Base-by-base conservation (phyloP, 1,140 invertebrate genomes). In the Aphis craccivora region DNA sequence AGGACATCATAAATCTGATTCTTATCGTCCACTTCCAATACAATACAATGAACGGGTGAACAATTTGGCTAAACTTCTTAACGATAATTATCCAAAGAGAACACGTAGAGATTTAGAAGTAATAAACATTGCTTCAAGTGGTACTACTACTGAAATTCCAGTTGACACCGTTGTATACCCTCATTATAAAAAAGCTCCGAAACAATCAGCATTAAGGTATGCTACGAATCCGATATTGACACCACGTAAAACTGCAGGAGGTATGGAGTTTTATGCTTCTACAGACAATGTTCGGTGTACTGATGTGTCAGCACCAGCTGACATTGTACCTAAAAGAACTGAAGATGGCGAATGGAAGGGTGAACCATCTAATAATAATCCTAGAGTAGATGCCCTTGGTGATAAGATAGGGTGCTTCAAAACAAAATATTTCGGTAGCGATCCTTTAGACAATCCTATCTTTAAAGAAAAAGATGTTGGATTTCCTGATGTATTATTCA, bases 371-470 rank as follows among this genome's bases (percentile, higher is more conserved):
- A 81, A 76, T 60, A 90, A 94, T 20, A 84, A 53, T 7, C 95
- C 95, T 14, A 95, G 96, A 93, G 94, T 96, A 23, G 94, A 94
- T 87, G 96, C 96, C 23, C 95, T 97, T 22, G 97, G 97, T 9
- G 96, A 97, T 94, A 97, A 97, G 95, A 96, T 98, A n/a, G 96
- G 97, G 94, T 98, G 97, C 94, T 96, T 97, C 37, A 97, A 97
- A 95, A 95, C 95, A 8, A 97, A 97, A 95, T 97, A 97, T 95
- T 97, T 97, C 94, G 97, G 97, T 81, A 95, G 96, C 86, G 96
- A 97, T 95, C 97, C 97, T 7, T 95, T 97, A 90, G 97, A 98
- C 94, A 97, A 96, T 95, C 97, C 97, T 1, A 95, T 97, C 94
- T 97, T 97, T 95, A 95, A 96, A 91, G 97, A 97, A 95, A 95